Conservation (phyloP, 2,888 invertebrate species). For the Salpingus planirostris region DNA sequence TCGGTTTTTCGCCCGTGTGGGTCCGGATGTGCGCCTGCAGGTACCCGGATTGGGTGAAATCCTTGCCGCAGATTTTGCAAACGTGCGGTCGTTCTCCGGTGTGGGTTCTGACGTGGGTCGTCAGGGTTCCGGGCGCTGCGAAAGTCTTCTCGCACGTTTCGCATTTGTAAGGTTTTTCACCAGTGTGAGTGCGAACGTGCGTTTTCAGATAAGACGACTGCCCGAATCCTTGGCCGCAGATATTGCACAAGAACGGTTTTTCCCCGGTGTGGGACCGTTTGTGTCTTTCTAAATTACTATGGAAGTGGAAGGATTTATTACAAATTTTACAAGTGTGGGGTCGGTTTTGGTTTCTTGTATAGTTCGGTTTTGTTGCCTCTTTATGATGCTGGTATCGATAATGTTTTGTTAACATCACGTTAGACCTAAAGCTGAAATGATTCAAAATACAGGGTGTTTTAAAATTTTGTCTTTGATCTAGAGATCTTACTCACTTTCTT, state of each 20-base stretch:
- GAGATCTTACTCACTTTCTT: constrained; percentile 10
- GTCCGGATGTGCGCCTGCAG: constrained; percentile 26
- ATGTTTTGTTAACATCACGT: constrained; percentile 11
- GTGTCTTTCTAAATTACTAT: constrained; percentile 30
- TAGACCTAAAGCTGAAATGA: constrained; percentile 10
- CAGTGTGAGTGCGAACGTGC: constrained; percentile 30
- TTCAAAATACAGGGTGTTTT: not conserved
- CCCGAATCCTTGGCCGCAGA: constrained; percentile 26
- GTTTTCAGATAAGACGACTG: constrained; percentile 26
- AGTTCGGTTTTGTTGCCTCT: constrained; percentile 14
- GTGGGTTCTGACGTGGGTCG: constrained; percentile 27
- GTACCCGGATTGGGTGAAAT: constrained; percentile 24
- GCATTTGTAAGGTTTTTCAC: constrained; percentile 32
- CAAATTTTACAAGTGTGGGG: constrained; percentile 28
- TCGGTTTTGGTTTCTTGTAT: constrained; percentile 19
- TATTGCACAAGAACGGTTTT: constrained; percentile 24
- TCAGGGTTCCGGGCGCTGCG: constrained; percentile 29
- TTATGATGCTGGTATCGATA: constrained; percentile 5
- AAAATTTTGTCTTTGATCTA: not conserved
- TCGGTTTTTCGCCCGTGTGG: constrained; percentile 31
- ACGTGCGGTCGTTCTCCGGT: constrained; percentile 26
- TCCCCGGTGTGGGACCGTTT: constrained; percentile 32
- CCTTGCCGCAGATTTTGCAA: constrained; percentile 28
- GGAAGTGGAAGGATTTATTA: constrained; percentile 29
- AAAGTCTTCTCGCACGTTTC: constrained; percentile 28